Base-by-base conservation (phyloP, 2,888 invertebrate species). In the Aelia acuminata region DNA sequence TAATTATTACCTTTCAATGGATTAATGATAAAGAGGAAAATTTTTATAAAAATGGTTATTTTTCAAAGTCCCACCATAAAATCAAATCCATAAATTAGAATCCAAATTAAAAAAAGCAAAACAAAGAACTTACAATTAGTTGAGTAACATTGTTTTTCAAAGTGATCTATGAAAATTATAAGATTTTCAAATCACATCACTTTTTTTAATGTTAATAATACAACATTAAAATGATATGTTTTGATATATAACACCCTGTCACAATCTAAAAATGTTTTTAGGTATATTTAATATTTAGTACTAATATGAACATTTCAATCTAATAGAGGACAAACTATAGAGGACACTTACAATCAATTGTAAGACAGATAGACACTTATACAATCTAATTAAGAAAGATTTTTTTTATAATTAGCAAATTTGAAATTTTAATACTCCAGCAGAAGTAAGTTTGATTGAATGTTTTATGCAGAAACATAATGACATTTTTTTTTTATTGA, bases 231-330 rank as follows among this genome's bases (percentile, higher is more conserved):
- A 47, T 85, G 85, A 85, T 85, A 85, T 85, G 85, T 85, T 22
- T 85, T 57, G 85, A 53, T 53, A 53, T n/a, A 85, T 53, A 57
- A 85, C 85, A 85, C 85, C 85, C 85, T 85, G 85, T 85, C 85
- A 84, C 22, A 85, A 85, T 85, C 49, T 53, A 85, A 50, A n/a
- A 39, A 22, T 85, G 35, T 53, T 43, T 80, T 47, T 35, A 39
- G 13, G 15, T 80, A 43, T n/a, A 80, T 43, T 75, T 80, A 80
- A 10, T n/a, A 80, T 43, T 75, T 80, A 80, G 15, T 13, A 80
- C 22, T 43, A 22, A 80, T 15, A 13, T 80, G 0, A 43, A 80
- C 15, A 47, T 39, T 80, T 5, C 22, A 80, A 47, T 75, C 22
- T 15, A 11, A 75, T 20, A 63, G 26, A 63, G 31, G 13, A 31